A percentile compares a stretch with the other conserved stretches of the same genome.
Conservation (phyloP, 2,888 invertebrate genomes). For the Agrilus biguttatus region DNA sequence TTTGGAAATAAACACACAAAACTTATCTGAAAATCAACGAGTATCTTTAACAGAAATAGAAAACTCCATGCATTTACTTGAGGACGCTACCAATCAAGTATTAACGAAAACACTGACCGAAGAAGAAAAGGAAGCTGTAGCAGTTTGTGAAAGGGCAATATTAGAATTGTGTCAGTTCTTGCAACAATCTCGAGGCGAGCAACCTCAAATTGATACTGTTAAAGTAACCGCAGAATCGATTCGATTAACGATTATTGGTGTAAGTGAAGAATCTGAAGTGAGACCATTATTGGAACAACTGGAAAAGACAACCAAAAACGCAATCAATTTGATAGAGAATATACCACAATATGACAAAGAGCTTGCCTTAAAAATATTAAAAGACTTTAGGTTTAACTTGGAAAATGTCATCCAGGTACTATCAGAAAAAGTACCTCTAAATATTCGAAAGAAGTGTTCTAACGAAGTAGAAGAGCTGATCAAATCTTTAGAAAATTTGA, state of each 20-base stretch:
- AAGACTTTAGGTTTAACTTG: too few species aligned
- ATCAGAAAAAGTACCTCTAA: too few species aligned
- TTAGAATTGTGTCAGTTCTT: conserved; percentile 10
- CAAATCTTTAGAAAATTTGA: too few species aligned
- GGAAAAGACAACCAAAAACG: conserved; percentile 27
- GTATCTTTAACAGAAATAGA: conserved; percentile 20
- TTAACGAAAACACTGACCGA: conserved; percentile 11
- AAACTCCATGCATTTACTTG: conserved; percentile 19
- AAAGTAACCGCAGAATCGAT: conserved; percentile 25
- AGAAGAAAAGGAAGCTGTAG: conserved; percentile 22
- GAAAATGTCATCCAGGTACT: too few species aligned
- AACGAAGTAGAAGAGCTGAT: too few species aligned
- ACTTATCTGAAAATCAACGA: conserved; percentile 16
- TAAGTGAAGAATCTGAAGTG: conserved; percentile 20
- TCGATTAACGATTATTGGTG: conserved; percentile 15
- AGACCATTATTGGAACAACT: conserved; percentile 24
- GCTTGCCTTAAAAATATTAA: not conserved
- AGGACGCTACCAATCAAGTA: conserved; percentile 12
- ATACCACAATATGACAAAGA: conserved; percentile 12
- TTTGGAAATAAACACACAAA: conserved; percentile 18
- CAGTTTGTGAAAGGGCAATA: conserved; percentile 19
- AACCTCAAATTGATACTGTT: conserved; percentile 13
- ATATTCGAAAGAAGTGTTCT: too few species aligned
- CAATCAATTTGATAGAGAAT: conserved; percentile 26
- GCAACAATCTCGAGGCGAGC: too few species aligned